phyloP scores from a whole-genome alignment of 1,140 invertebrate species.

The Zaprionus nigranus region DNA sequence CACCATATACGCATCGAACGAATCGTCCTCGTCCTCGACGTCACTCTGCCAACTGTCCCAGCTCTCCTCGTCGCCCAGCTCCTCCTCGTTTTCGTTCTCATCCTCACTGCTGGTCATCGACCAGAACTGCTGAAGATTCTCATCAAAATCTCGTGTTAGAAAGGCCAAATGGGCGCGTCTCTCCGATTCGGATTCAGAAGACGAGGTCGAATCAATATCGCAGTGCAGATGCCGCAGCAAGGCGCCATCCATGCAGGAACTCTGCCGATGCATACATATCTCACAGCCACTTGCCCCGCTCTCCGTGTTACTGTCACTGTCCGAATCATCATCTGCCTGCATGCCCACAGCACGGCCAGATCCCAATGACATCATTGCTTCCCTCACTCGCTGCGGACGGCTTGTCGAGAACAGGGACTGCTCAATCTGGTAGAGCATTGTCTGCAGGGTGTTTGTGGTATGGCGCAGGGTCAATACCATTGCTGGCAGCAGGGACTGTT shows the following conservation, averaged over 20 bases:
- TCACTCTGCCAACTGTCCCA: constrained; percentile 26
- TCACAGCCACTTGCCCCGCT: background rate
- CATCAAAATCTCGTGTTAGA: constrained; percentile 1
- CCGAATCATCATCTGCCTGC: too few relatives aligned
- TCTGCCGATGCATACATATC: too few relatives aligned
- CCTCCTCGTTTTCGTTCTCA: constrained; percentile 2
- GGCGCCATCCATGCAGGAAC: background rate
- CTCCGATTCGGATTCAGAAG: background rate
- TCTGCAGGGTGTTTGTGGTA: background rate
- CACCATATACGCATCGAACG: constrained; percentile 29
- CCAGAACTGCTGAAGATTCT: constrained; percentile 5
- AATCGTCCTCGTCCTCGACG: constrained; percentile 5
- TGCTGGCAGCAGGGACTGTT: background rate
- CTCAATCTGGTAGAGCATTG: background rate
- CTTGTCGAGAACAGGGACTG: background rate
- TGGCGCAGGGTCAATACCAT: background rate
- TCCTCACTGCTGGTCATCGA: constrained; percentile 11
- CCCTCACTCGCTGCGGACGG: background rate
- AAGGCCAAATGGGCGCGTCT: background rate
- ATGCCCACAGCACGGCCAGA: too few relatives aligned
- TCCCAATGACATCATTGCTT: too few relatives aligned
- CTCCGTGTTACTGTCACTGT: background rate
- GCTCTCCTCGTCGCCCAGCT: constrained; percentile 20
- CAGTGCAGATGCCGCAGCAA: background rate
- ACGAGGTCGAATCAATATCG: background rate